Conservation (phyloP, 2,797 vertebrate genomes). For the Centroberyx gerrardi region DNA sequence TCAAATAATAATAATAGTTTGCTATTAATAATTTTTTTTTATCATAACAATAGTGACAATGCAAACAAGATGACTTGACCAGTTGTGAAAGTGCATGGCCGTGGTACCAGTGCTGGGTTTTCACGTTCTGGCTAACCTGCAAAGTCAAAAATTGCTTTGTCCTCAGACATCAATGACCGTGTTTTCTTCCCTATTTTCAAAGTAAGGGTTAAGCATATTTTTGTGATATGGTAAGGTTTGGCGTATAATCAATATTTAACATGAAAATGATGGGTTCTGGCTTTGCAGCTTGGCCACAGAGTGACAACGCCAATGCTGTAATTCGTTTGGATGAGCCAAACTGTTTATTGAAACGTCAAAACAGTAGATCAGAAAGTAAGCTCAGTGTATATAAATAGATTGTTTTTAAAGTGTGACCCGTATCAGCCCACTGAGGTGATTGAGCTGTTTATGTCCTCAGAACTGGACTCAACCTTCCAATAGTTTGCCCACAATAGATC, state of each 20-base stretch:
- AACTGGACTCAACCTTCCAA: slow-evolving; percentile 28
- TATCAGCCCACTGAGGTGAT: slow-evolving; percentile 45
- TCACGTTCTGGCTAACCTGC: slow-evolving; percentile 4
- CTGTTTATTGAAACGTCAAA: slow-evolving; percentile 69
- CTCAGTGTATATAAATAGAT: slow-evolving; percentile 52
- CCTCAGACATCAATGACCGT: not conserved
- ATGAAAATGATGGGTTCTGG: slow-evolving; percentile 30
- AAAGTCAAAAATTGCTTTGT: slow-evolving; percentile 1
- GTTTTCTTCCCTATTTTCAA: slow-evolving; percentile 17
- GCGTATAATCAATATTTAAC: slow-evolving; percentile 34
- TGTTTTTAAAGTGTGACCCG: slow-evolving; percentile 27
- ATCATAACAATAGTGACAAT: too few species aligned
- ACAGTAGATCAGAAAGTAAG: slow-evolving; percentile 57
- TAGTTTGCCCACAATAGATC: slow-evolving; percentile 42
- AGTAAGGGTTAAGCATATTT: slow-evolving; percentile 12
- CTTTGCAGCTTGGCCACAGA: slow-evolving; percentile 39
- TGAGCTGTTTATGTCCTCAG: slow-evolving; percentile 55
- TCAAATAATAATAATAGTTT: too few species aligned
- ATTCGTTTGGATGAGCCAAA: slow-evolving; percentile 51
- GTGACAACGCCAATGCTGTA: slow-evolving; percentile 39
- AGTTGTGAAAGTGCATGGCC: not conserved
- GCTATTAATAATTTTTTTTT: too few species aligned
- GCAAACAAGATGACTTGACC: too few species aligned
- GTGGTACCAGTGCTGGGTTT: not conserved
- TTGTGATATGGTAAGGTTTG: slow-evolving; percentile 16